Evolutionary conservation across 2,888 invertebrate genomes (phyloP), one percentile per base, ranked within the genome.

Genomic region (Malachius bipustulatus): DNA sequence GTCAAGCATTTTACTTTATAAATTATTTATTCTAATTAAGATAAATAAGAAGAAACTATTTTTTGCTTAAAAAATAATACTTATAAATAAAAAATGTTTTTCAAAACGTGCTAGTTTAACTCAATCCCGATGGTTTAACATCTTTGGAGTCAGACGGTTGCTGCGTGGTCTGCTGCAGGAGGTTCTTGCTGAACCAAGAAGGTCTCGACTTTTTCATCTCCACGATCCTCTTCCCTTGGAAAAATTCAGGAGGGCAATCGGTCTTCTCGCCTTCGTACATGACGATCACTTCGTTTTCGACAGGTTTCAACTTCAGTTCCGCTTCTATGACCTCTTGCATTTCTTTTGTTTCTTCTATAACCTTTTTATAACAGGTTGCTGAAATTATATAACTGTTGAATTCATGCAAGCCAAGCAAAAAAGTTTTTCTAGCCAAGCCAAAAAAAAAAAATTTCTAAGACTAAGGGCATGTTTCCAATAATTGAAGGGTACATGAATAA

Each of bases 201-300:
- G 93, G 93, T 42, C 91, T 70, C 37, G 79, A 73, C 57, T 84
- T 89, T 30, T 81, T 69, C 71, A 90, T 74, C 66, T 93, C 90
- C 10, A 94, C 75, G 42, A 93, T 71, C 47, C 82, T 71, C 62
- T 87, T 88, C 1, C 77, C 76, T 49, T 76, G 64, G 60, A 71
- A 70, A 44, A 66, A 69, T 48, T 77, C 75, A 15, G 66, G 62
- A 1, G 71, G 65, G 64, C 76, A 67, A 60, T 69, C 56, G 42
- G 76, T 67, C 49, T 70, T 76, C 56, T 93, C 93, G 27, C 82
- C 83, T 48, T 87, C 74, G 57, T 93, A 93, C 6, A 91, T 57
- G 2, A 91, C 82, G 16, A 85, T 69, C 4, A 93, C 82, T 61
- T 91, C 88, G 52, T 87, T 69, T 47, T 90, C 87, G 31, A 87